phyloP scores from a whole-genome alignment of 2,113 vertebrate species.

The Mystacornis crossleyi region DNA sequence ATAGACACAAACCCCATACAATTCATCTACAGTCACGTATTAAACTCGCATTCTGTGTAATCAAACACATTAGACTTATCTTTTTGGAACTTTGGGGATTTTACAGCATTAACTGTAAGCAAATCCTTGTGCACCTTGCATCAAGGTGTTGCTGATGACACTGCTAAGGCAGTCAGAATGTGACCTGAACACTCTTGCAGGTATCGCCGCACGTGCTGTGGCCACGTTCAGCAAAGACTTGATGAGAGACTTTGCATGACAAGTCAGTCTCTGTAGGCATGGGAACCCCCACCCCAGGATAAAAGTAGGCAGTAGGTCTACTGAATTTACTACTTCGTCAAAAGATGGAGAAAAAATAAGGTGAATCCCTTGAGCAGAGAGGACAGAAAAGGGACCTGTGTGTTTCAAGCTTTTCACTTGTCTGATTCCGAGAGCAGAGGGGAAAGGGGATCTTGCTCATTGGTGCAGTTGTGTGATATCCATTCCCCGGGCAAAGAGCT shows the following conservation, averaged over 20 bases:
- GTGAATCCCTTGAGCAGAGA: background rate
- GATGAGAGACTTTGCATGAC: background rate
- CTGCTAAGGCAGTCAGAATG: background rate
- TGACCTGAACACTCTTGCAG: no score
- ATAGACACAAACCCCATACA: background rate
- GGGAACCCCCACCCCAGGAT: background rate
- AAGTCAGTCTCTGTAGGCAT: background rate
- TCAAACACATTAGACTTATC: background rate
- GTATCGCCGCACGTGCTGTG: accelerated
- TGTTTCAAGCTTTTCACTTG: background rate
- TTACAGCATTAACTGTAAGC: background rate
- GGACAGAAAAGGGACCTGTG: background rate
- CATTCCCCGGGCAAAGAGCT: background rate
- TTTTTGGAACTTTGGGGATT: background rate
- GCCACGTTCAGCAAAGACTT: background rate
- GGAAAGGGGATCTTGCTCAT: background rate
- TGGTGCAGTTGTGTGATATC: background rate
- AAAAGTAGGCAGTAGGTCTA: background rate
- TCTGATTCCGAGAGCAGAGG: background rate
- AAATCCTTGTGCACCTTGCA: background rate
- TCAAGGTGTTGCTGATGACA: background rate
- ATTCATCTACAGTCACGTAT: background rate
- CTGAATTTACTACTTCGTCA: background rate
- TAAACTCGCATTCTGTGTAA: background rate
- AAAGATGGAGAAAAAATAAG: background rate